A percentile compares a stretch with the other conserved stretches of the same genome.
Conservation (phyloP, 1,140 invertebrate genomes). For the Drosophila burlai region DNA sequence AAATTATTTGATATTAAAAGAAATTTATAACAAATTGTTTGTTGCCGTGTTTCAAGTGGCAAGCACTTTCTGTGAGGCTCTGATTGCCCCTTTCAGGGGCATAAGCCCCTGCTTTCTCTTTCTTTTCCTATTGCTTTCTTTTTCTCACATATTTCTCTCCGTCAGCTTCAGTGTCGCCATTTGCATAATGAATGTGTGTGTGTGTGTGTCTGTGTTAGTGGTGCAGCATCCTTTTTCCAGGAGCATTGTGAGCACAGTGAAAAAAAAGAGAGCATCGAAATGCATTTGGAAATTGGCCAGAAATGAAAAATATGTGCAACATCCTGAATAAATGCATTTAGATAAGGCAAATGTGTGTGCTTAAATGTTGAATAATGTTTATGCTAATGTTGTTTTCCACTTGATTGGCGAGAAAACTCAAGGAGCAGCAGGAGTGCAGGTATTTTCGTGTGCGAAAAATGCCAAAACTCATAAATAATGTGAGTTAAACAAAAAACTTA, state of each 20-base stretch:
- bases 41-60: not conserved
- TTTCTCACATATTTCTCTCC: slow-evolving; percentile 25
- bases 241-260: slow-evolving; percentile 63
- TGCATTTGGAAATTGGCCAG: slow-evolving; percentile 38
- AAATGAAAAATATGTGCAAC: slow-evolving; percentile 49
- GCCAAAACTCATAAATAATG: slow-evolving; percentile 10
- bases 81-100: slow-evolving; percentile 12
- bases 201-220: slow-evolving; percentile 4
- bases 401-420: slow-evolving; percentile 25
- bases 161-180: slow-evolving; percentile 48
- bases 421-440: not conserved
- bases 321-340: slow-evolving; percentile 50
- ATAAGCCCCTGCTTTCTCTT: slow-evolving; percentile 16
- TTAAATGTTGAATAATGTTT: slow-evolving; percentile 44
- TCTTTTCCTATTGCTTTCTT: not conserved
- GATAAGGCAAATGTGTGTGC: slow-evolving; percentile 32
- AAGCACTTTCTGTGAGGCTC: slow-evolving; percentile 32
- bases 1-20: too few relatives aligned
- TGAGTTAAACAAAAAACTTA: not conserved
- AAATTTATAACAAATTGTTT: too few relatives aligned
- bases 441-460: slow-evolving; percentile 1
- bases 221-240: slow-evolving; percentile 60
- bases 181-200: slow-evolving; percentile 30
- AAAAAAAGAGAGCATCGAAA: slow-evolving; percentile 42
- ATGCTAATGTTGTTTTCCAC: slow-evolving; percentile 39